A percentile compares a stretch with the other conserved stretches of the same genome.
Evolutionary conservation across 2,113 vertebrate genomes (phyloP).

Genomic region (Cairina moschata): DNA sequence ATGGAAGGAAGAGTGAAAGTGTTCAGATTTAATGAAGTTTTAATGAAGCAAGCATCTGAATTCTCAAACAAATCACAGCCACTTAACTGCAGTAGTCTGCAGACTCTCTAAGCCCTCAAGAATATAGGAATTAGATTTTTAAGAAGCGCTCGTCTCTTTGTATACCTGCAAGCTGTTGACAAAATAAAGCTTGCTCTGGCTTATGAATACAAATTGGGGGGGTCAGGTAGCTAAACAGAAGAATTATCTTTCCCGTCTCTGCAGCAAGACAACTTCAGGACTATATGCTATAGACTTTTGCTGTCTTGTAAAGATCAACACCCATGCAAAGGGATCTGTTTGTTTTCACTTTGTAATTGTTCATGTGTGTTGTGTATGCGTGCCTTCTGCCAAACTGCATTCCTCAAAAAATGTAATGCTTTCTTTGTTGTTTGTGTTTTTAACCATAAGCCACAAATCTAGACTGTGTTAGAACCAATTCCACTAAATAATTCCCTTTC

Average conservation of each 20-base stretch:
- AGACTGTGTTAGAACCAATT: slow-evolving; percentile 4
- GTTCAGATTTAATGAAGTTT: slow-evolving; percentile 7
- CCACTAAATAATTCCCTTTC: slow-evolving; percentile 23
- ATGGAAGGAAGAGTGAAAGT: not conserved
- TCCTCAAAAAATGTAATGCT: not conserved
- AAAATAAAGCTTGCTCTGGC: not conserved
- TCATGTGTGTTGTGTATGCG: not conserved
- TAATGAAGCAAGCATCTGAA: not conserved
- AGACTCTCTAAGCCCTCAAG: not conserved
- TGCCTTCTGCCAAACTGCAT: not conserved
- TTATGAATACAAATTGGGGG: not conserved
- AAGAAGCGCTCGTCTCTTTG: not conserved
- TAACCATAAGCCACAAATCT: not conserved
- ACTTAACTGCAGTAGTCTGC: not conserved
- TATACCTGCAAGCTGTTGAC: not conserved
- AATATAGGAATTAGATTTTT: not conserved
- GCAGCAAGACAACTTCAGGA: not conserved
- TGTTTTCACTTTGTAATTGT: slow-evolving; percentile 13
- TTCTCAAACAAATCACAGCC: not conserved
- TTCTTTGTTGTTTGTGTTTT: slow-evolving; percentile 19
- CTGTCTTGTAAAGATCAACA: not conserved
- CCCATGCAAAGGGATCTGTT: not conserved
- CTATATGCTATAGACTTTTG: not conserved
- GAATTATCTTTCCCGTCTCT: not conserved
- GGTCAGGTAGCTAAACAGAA: not conserved